Evolutionary conservation across 2,797 vertebrate genomes (phyloP).

Genomic region (Sebastes kiyomatsui): DNA sequence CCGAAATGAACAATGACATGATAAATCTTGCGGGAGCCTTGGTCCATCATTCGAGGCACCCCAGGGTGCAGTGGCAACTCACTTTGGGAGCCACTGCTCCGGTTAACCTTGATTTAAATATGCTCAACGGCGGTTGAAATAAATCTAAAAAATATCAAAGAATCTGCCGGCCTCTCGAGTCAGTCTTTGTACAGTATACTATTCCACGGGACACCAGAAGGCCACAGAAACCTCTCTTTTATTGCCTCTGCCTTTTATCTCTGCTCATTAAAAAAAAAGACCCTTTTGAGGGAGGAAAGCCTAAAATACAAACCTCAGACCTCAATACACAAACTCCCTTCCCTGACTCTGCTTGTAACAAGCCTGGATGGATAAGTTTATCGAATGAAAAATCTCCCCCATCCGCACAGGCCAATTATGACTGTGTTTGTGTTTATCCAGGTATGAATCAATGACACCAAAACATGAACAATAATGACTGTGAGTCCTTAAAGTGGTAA

Average conservation of each 20-base stretch:
- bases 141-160: constrained; percentile 36
- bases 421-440: constrained; percentile 24
- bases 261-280: constrained; percentile 56
- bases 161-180: constrained; percentile 14
- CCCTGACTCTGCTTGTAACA: constrained; percentile 18
- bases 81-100: background rate
- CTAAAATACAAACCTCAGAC: constrained; percentile 33
- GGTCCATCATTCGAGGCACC: background rate
- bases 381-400: constrained; percentile 23
- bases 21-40: background rate
- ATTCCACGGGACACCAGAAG: constrained; percentile 44
- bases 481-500: constrained; percentile 52
- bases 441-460: constrained; percentile 54
- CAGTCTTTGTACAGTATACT: constrained; percentile 25
- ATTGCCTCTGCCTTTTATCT: constrained; percentile 64
- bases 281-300: constrained; percentile 15
- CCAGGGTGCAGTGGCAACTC: too few species aligned
- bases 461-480: constrained; percentile 45
- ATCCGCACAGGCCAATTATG: constrained; percentile 11
- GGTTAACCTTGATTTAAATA: constrained; percentile 37
- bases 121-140: constrained; percentile 1
- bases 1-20: background rate
- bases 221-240: constrained; percentile 36
- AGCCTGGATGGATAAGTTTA: constrained; percentile 20
- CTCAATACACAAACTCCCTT: constrained; percentile 27